Base-by-base conservation (phyloP, 2,797 vertebrate genomes). In the Loriculus beryllinus region DNA sequence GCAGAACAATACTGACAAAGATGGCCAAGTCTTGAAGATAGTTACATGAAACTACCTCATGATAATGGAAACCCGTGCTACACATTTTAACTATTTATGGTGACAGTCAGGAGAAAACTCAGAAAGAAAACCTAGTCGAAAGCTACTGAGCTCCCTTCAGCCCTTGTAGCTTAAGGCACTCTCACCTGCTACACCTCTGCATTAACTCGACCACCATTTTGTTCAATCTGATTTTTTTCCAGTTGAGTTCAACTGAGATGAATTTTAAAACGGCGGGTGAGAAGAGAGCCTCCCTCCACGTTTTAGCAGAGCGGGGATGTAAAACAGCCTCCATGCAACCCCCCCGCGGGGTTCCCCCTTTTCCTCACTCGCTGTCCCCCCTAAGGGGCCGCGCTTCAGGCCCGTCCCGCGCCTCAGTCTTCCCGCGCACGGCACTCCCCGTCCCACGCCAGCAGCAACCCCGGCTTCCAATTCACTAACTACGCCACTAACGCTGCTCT, bases 311-410 rank as follows among this genome's bases (percentile, higher is more conserved):
- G 25, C 11, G 5, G 2, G 1, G 31, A 22, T 12, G 9, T 1
- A 15, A 43, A 18, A 12, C 7, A 0, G 2, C 9, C 4, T 4
- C 31, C 33, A 2, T 1, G 2, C 15, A 2, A 1, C 4, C 4
- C 7, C 22, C 2, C 0, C 0, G 40, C 39, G 1, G 1, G 19
- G 3, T 0, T 14, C 10, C 3, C 2, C 10, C 3, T 0, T 0
- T 3, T 12, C 62, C 76, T 56, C 80, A 51, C 14, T 1, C 22
- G 0, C 23, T 3, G 8, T 14, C 9, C 3, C 2, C 63, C n/a
- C 35, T 4, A 5, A 21, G 7, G 3, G 12, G 8, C 88, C 21
- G 20, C 62, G 9, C 43, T 63, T 9, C 79, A 25, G 7, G 3
- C 1, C 9, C 1, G 1, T 17, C 15, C 14, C 29, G 1, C 57